Evolutionary conservation across 1,140 invertebrate genomes (phyloP), one percentile per base, ranked within the genome.

Genomic region (Tribolium castaneum): DNA sequence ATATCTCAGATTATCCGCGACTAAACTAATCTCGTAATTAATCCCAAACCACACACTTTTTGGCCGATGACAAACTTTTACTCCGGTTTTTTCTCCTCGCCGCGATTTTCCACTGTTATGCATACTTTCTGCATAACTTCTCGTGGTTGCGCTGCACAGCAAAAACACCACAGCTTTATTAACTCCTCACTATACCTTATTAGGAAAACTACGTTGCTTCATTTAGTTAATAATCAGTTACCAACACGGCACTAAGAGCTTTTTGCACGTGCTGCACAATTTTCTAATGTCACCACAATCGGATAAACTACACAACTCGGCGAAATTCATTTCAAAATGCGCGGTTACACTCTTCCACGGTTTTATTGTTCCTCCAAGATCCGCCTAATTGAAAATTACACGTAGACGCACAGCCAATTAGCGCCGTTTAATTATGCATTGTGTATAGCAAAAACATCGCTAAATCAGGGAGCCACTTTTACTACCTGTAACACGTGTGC

Each of bases 21-120:
- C 45, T 73, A 25, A 13, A 52, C 71, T 73, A 73, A 73, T 73
- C 71, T 35, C 49, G 52, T 73, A 73, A 73, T 73, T 54, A 73
- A 73, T 73, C 39, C 34, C 19, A 73, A 10, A 19, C 50, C 51
- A 19, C 25, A 19, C 25, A 73, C 25, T 52, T 49, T 45, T 39
- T 35, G 25, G 9, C 6, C 13, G 35, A 12, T 19, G 6, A 13
- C 13, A 7, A 19, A 52, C 6, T 52, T 52, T 52, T 13, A 52
- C 5, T 30, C 6, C 5, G 25, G 7, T n/a, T 45, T 45, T 45
- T 45, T 45, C 39, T 45, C 39, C 3, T 45, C 7, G n/a, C 39
- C 39, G 7, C 39, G 6, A 30, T 30, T 30, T 30, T 30, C 25
- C 25, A 30, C 25, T 6, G 25, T 45, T 45, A 45, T 45, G 5